These are phyloP conservation scores for Temnothorax rugatulus DNA, from an alignment of 2,888 invertebrate species.

Conservation along the genomic window DNA sequence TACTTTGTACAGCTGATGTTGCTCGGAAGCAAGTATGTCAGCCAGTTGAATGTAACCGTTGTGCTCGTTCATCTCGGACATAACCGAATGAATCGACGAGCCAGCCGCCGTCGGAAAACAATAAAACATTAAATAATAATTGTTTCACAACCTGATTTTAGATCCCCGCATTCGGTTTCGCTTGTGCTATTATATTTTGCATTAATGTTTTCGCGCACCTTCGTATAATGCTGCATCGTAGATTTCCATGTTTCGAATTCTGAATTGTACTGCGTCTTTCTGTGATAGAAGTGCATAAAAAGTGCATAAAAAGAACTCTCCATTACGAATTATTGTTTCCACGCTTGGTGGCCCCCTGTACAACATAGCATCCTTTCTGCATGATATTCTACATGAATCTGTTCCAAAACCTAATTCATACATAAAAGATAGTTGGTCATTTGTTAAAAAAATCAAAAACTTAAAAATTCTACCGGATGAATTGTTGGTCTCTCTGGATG, in stretches of 20 bases:
- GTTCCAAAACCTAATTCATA: no score
- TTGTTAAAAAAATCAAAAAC: no score
- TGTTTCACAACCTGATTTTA: constrained; percentile 90
- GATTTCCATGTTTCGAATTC: constrained; percentile 93
- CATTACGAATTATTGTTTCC: no score
- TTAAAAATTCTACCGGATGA: no score
- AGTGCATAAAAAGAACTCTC: no score
- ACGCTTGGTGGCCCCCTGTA: no score
- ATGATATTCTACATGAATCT: no score
- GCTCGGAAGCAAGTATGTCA: constrained; percentile 93
- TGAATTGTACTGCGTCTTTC: constrained; percentile 91
- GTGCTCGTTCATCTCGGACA: constrained; percentile 92
- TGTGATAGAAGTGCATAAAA: no score
- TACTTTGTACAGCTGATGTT: constrained; percentile 93
- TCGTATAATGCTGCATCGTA: constrained; percentile 91
- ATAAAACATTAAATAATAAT: constrained; percentile 93
- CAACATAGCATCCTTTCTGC: no score
- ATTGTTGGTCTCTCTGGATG: no score
- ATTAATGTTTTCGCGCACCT: constrained; percentile 83
- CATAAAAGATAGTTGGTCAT: no score
- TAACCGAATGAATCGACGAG: constrained; percentile 93
- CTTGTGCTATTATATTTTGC: neutral
- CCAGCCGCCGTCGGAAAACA: constrained; percentile 97
- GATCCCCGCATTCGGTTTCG: neutral
- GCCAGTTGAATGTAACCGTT: constrained; percentile 93